These are phyloP conservation scores for Pipa parva DNA, from an alignment of 2,113 vertebrate genomes.

Conservation along the genomic window DNA sequence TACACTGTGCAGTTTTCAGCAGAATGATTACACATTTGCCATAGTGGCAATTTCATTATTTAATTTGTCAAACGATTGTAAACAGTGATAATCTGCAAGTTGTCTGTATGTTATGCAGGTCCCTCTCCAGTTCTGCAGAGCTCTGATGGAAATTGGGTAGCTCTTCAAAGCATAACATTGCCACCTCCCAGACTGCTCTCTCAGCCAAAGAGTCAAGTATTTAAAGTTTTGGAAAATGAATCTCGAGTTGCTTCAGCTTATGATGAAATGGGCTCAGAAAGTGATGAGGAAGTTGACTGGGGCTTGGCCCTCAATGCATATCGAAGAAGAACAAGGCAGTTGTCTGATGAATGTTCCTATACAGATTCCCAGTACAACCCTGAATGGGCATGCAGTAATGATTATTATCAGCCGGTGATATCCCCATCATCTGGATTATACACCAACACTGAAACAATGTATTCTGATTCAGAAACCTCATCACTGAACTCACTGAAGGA, in stretches of 20 bases:
- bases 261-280: conserved; percentile 79
- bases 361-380: conserved; percentile 65
- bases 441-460: conserved; percentile 77
- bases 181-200: conserved; percentile 73
- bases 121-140: conserved; percentile 76
- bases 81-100: background rate
- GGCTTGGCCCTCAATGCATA: conserved; percentile 59
- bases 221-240: conserved; percentile 76
- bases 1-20: too few species aligned
- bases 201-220: conserved; percentile 77
- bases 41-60: too few species aligned
- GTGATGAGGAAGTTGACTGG: conserved; percentile 72
- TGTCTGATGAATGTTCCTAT: conserved; percentile 67
- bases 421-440: conserved; percentile 75
- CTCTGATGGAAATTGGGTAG: conserved; percentile 90
- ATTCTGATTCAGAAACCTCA: conserved; percentile 85
- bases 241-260: conserved; percentile 79
- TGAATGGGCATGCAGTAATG: conserved; percentile 63
- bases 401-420: conserved; percentile 63
- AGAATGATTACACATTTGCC: too few species aligned
- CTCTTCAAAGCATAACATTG: conserved; percentile 70
- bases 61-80: too few species aligned
- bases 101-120: conserved; percentile 42
- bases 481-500: conserved; percentile 67
- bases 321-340: conserved; percentile 51